Conservation (phyloP, 2,113 vertebrate species). For the Pangasianodon hypophthalmus region DNA sequence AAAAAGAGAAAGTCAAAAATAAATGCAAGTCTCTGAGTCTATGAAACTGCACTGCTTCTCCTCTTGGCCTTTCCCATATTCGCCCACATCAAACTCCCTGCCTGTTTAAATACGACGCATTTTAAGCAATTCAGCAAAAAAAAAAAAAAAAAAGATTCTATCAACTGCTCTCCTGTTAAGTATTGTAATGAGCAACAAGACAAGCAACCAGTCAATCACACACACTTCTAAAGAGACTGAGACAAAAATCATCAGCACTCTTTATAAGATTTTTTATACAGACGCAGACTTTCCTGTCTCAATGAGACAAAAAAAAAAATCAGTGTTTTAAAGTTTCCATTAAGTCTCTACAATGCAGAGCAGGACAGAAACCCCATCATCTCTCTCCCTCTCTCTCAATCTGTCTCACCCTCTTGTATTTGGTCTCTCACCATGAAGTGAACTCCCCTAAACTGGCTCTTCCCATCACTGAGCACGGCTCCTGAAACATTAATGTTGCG, state of each 20-base stretch:
- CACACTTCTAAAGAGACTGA: background rate
- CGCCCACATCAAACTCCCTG: background rate
- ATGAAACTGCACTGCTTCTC: background rate
- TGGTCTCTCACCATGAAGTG: conserved; percentile 48
- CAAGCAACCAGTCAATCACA: background rate
- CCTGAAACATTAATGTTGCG: conserved; percentile 71
- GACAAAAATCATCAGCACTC: background rate
- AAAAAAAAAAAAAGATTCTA: background rate
- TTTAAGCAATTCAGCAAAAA: background rate
- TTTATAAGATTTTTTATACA: background rate
- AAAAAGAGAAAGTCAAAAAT: background rate
- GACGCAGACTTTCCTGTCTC: background rate
- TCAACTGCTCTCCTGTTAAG: background rate
- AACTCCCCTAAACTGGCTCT: conserved; percentile 58
- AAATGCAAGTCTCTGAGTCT: too few relatives aligned
- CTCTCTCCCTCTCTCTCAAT: background rate
- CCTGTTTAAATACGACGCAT: background rate
- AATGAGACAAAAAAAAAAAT: background rate
- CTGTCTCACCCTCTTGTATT: background rate
- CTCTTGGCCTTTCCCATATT: background rate
- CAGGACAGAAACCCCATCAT: background rate
- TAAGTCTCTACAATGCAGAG: background rate
- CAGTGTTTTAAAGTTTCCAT: background rate
- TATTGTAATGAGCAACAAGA: background rate
- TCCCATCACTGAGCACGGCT: conserved; percentile 51